phyloP scores from a whole-genome alignment of 2,113 vertebrate species.

The Myocastor coypus region DNA sequence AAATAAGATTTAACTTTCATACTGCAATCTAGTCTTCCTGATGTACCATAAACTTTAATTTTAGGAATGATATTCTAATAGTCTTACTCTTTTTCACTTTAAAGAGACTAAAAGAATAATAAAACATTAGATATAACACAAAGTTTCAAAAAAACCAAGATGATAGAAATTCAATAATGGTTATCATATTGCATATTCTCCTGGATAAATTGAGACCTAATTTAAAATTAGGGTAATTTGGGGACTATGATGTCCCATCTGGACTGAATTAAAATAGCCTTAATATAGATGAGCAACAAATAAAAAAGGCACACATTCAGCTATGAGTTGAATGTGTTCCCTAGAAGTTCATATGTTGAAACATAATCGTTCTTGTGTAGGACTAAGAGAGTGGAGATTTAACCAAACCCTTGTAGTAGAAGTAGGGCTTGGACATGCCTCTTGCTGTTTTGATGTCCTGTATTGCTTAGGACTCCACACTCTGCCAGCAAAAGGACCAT shows the following conservation, averaged over 20 bases:
- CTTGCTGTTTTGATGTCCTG: background rate
- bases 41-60: background rate
- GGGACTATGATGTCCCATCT: background rate
- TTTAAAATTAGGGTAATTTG: constrained; percentile 48
- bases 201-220: background rate
- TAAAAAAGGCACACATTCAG: background rate
- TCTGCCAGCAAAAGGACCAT: background rate
- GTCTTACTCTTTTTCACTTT: no score
- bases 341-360: background rate
- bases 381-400: background rate
- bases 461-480: background rate
- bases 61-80: background rate
- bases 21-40: background rate
- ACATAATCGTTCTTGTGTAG: background rate
- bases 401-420: background rate
- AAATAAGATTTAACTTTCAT: constrained; percentile 33
- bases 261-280: constrained; percentile 19
- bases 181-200: background rate
- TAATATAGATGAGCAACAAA: constrained; percentile 56
- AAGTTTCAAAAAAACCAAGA: no score
- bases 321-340: background rate
- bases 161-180: no score
- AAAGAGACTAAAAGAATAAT: no score
- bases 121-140: no score
- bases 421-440: background rate